phyloP scores from a whole-genome alignment of 2,888 invertebrate genomes.

The Eristalis pertinax region DNA sequence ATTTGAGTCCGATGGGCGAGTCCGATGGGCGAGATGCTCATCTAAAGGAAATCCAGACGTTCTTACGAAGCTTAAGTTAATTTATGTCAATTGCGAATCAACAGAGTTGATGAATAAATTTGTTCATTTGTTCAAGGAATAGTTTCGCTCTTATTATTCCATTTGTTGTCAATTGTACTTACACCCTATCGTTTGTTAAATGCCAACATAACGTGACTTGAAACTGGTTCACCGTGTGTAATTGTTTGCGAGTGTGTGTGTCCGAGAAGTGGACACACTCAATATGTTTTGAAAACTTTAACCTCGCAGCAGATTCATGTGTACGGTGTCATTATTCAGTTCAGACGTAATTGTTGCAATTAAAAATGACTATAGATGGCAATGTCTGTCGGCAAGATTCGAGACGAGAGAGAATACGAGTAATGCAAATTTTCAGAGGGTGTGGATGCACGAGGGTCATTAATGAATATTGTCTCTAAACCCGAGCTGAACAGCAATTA shows the following conservation, averaged over 20 bases:
- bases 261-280: neutral
- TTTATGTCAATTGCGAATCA: neutral
- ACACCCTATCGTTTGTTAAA: neutral
- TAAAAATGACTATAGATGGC: neutral
- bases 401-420: neutral
- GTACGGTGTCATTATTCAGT: neutral
- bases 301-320: conserved; percentile 9
- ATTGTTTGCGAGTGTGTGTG: neutral
- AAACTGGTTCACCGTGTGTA: conserved; percentile 1
- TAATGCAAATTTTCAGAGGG: neutral
- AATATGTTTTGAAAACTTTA: conserved; percentile 23
- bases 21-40: neutral
- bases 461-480: neutral
- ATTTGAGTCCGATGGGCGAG: neutral
- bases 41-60: neutral
- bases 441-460: neutral
- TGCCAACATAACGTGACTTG: conserved; percentile 17
- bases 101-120: neutral
- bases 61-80: conserved; percentile 1
- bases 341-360: conserved; percentile 1
- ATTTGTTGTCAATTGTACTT: conserved; percentile 8
- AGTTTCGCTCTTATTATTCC: conserved; percentile 22
- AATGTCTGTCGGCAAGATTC: neutral
- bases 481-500: neutral
- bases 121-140: conserved; percentile 2